A percentile compares a stretch with the other conserved stretches of the same genome.
Conservation (phyloP, 2,797 vertebrate species). For the Cheirogaleus major region DNA sequence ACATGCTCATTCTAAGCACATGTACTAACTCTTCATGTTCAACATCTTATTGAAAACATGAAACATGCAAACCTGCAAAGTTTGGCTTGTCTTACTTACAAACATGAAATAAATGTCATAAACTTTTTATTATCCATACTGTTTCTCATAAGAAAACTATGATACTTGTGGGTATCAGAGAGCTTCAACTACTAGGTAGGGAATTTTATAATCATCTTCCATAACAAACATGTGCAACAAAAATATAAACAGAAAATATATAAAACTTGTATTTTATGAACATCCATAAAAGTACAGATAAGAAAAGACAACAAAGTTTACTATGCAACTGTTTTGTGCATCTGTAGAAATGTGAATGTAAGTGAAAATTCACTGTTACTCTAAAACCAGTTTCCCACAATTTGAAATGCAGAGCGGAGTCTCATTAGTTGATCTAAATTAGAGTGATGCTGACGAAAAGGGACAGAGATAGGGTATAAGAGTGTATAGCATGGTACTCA, state of each 20-base stretch:
- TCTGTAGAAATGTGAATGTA: background rate
- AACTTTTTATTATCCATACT: background rate
- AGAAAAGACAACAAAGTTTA: background rate
- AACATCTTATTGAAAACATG: background rate
- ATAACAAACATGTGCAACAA: background rate
- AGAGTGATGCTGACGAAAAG: background rate
- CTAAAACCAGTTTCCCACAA: background rate
- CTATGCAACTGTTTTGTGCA: background rate
- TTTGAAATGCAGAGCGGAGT: background rate
- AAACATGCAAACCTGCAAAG: background rate
- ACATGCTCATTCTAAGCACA: background rate
- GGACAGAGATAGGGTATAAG: background rate
- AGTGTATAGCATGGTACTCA: background rate
- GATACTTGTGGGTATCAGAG: background rate
- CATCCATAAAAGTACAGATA: background rate
- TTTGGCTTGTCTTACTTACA: background rate
- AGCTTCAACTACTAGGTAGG: background rate
- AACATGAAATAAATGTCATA: background rate
- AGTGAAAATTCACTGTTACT: background rate
- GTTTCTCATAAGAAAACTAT: background rate
- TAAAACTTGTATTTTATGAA: background rate
- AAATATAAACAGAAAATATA: background rate
- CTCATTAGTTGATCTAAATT: background rate
- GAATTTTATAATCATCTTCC: background rate
- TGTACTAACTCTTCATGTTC: background rate